These are phyloP conservation scores for Sebastes iracundus DNA, from an alignment of 2,797 vertebrate species.

Conservation along the genomic window DNA sequence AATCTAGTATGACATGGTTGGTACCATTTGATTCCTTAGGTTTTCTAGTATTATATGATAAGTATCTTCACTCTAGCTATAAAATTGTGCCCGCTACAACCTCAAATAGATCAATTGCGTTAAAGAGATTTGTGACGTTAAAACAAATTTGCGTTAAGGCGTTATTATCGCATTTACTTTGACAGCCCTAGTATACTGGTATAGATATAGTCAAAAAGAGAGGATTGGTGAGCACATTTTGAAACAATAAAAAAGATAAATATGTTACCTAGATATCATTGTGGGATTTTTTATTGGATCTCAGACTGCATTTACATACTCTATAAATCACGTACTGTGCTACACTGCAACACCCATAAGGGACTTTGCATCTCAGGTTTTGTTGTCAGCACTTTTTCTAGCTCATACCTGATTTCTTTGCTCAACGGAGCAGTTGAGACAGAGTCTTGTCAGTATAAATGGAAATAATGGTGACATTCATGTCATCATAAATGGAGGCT, in stretches of 20 bases:
- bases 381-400: background rate
- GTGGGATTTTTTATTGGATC: slow-evolving; percentile 1
- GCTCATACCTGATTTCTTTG: background rate
- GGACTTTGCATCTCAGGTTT: slow-evolving; percentile 5
- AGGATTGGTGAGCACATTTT: background rate
- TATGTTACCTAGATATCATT: background rate
- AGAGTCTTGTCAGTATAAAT: background rate
- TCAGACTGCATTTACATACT: slow-evolving; percentile 19
- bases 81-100: too few relatives aligned
- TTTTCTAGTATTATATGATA: too few relatives aligned
- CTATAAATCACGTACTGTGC: background rate
- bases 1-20: too few relatives aligned
- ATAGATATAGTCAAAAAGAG: too few relatives aligned
- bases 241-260: background rate
- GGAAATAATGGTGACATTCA: background rate
- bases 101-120: too few relatives aligned
- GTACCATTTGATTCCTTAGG: too few relatives aligned
- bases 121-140: too few relatives aligned
- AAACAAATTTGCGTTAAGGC: too few relatives aligned
- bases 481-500: background rate
- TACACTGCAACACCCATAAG: background rate
- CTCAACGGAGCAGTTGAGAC: background rate
- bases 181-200: background rate
- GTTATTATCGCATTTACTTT: too few relatives aligned
- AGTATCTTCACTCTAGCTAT: too few relatives aligned